A percentile compares a stretch with the other conserved stretches of the same genome.
Conservation (phyloP, 2,113 vertebrate genomes). For the Mastomys natalensis region DNA sequence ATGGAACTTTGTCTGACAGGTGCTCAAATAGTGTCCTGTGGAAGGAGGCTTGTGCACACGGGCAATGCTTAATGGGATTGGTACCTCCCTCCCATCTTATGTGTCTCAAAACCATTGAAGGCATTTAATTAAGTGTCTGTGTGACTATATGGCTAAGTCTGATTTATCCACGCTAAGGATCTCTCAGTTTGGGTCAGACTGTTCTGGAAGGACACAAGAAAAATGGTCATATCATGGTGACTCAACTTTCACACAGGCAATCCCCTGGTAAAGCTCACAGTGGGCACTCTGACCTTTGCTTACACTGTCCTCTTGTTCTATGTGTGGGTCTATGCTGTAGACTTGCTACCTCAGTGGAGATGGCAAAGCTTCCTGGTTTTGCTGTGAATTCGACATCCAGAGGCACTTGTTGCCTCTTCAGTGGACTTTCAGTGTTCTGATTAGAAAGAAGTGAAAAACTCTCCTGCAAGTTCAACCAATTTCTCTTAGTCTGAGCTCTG, state of each 20-base stretch:
- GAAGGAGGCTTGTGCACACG: background rate
- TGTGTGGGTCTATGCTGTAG: accelerated
- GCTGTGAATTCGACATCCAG: background rate
- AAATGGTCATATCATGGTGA: background rate
- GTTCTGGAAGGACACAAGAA: background rate
- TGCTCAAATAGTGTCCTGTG: background rate
- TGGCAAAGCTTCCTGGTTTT: background rate
- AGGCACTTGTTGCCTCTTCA: background rate
- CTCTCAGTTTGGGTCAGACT: background rate
- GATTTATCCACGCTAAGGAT: background rate
- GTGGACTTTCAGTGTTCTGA: background rate
- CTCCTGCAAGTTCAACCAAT: background rate
- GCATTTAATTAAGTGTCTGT: background rate
- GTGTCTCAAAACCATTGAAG: background rate
- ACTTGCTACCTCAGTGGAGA: background rate
- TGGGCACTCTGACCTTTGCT: background rate
- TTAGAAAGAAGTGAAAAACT: constrained; percentile 15
- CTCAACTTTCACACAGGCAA: background rate
- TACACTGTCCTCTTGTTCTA: background rate
- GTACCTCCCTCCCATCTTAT: background rate
- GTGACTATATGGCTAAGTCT: background rate
- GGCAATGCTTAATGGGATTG: background rate
- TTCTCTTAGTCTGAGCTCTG: background rate
- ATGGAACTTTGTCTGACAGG: background rate
- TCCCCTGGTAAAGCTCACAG: background rate